Base-by-base conservation (phyloP, 2,113 vertebrate species). In the Poecile atricapillus region DNA sequence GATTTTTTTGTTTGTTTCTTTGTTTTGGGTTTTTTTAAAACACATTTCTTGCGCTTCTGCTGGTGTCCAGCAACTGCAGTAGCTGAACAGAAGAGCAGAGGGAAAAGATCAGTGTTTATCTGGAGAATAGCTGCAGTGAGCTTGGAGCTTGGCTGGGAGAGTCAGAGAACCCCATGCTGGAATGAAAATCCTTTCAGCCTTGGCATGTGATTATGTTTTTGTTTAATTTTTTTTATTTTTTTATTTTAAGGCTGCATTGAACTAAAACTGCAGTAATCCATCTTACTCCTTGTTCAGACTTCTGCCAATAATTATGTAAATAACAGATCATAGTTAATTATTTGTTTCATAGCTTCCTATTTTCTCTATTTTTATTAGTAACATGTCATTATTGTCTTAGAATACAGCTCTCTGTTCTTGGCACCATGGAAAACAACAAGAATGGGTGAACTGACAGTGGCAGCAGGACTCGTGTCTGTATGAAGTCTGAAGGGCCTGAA, bases 131-230 rank as follows among this genome's bases (percentile, higher is more conserved):
- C 75, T 95, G 78, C 50, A 93, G 46, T 7, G n/a, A 93, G 84
- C 83, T 86, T 59, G 80, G 92, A 90, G 88, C 80, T 89, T 86
- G 93, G 93, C 85, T 93, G 82, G 73, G 27, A 63, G 85, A 73
- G 52, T 5, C 55, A 90, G 62, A 46, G 68, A 91, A 88, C 70
- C 71, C 68, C 90, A 75, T 41, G 59, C 64, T 92, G 93, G 90
- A 94, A 96, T 59, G 90, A 89, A 96, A 96, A 97, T 94, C 95
- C 90, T 74, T 92, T 93, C 90, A 95, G 88, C 93, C 73, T 96
- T 95, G 93, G 68, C 96, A 92, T 87, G 88, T 95, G 96, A 90
- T 52, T n/a, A 8, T 47, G 46, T 70, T 67, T 37, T 75, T 10
- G 15, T 33, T 15, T 7, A 10, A 6, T 79, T 39, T 64, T 76